Percentiles rank a stretch among this genome's conserved stretches.
These are phyloP conservation scores for Chloromyia formosa DNA, from an alignment of 2,888 invertebrate genomes.

Conservation along the genomic window DNA sequence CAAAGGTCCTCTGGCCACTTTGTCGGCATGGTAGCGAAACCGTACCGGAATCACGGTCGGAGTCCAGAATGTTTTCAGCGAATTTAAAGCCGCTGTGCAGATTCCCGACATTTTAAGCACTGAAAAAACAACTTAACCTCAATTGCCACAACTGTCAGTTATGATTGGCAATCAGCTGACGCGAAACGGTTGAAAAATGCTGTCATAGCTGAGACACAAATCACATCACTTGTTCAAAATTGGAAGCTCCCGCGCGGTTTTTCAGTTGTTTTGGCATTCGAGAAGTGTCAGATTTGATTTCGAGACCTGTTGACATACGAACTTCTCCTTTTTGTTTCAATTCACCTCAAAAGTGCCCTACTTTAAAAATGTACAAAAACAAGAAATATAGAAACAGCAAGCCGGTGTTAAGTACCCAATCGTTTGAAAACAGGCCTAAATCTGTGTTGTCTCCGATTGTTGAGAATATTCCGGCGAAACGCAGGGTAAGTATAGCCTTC, in stretches of 20 bases:
- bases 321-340: too few relatives aligned
- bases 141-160: too few relatives aligned
- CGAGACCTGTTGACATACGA: too few relatives aligned
- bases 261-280: too few relatives aligned
- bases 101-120: slow-evolving; percentile 20
- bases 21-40: slow-evolving; percentile 63
- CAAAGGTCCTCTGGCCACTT: slow-evolving; percentile 68
- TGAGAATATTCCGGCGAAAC: slow-evolving; percentile 18
- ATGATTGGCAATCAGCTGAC: background rate
- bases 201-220: too few relatives aligned
- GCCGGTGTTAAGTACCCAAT: background rate
- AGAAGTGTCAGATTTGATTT: too few relatives aligned
- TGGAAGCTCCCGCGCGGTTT: too few relatives aligned
- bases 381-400: slow-evolving; percentile 13
- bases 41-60: slow-evolving; percentile 45
- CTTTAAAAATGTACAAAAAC: slow-evolving; percentile 36
- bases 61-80: slow-evolving; percentile 35
- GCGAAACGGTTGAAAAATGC: too few relatives aligned
- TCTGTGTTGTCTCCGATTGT: slow-evolving; percentile 19
- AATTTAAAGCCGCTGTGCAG: slow-evolving; percentile 12
- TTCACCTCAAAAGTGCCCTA: too few relatives aligned
- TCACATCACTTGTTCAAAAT: too few relatives aligned
- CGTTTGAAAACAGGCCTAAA: background rate
- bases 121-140: too few relatives aligned
- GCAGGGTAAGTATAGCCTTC: slow-evolving; percentile 8